Evolutionary conservation across 2,888 invertebrate genomes (phyloP).

Genomic region (Thysanoteuthis rhombus): DNA sequence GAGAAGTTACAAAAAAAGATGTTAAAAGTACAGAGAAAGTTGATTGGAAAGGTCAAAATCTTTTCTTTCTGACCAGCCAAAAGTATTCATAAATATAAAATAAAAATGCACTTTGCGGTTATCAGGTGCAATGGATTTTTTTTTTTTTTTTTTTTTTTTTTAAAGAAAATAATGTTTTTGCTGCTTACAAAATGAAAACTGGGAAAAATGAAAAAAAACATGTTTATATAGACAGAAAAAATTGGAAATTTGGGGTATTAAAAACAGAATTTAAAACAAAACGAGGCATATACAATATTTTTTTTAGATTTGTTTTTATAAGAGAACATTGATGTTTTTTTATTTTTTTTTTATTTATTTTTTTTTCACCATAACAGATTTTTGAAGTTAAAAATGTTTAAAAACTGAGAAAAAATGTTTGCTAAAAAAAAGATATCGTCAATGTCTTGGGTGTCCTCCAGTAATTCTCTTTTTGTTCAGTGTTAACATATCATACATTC

Average conservation of each 20-base stretch:
- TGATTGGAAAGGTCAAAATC: not conserved
- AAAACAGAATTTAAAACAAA: not conserved
- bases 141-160: too few species aligned
- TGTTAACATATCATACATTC: constrained; percentile 1
- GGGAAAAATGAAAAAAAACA: not conserved
- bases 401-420: not conserved
- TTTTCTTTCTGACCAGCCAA: not conserved
- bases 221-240: too few species aligned
- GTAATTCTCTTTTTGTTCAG: not conserved
- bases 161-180: not conserved
- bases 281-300: not conserved
- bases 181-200: not conserved
- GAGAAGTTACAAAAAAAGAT: not conserved
- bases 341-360: not conserved
- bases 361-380: not conserved
- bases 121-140: not conserved
- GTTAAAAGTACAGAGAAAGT: not conserved
- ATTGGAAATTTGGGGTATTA: not conserved
- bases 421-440: too few species aligned
- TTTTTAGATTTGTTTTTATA: not conserved
- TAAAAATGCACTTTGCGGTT: not conserved
- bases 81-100: not conserved
- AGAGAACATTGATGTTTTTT: too few species aligned
- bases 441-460: not conserved
- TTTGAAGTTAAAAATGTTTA: not conserved